A percentile compares a stretch with the other conserved stretches of the same genome.
These are phyloP conservation scores for Macroglossus sobrinus DNA, from an alignment of 2,113 vertebrate species.

Conservation along the genomic window DNA sequence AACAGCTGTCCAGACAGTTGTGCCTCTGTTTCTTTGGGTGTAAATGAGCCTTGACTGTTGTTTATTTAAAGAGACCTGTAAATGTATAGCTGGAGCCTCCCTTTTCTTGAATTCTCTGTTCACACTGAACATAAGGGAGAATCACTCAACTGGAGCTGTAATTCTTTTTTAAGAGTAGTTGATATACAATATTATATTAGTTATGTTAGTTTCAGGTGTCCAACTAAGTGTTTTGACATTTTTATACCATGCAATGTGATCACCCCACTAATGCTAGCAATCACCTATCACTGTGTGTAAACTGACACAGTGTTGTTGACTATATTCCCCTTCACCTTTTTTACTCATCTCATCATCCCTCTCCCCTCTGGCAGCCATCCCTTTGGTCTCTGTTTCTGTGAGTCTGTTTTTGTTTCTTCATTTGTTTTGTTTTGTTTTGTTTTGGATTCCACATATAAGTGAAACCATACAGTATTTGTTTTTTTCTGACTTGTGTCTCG, in stretches of 20 bases:
- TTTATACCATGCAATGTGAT: background rate
- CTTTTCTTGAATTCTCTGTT: background rate
- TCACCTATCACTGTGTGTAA: background rate
- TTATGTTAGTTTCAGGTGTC: background rate
- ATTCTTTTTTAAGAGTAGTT: background rate
- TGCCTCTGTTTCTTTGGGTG: background rate
- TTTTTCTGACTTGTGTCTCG: background rate
- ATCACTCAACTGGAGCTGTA: background rate
- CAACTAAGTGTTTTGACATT: background rate
- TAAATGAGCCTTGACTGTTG: constrained; percentile 11
- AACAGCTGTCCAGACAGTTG: background rate
- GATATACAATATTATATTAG: background rate
- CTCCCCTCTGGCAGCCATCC: background rate
- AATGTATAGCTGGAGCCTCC: background rate
- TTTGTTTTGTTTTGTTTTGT: background rate
- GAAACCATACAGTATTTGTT: background rate
- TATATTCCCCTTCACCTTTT: background rate
- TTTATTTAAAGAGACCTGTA: background rate
- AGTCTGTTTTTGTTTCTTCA: background rate
- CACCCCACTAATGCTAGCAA: background rate
- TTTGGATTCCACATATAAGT: background rate
- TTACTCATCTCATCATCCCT: background rate
- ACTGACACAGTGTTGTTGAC: background rate
- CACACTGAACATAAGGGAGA: background rate
- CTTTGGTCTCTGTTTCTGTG: background rate